Base-by-base conservation (phyloP, 1,140 invertebrate species). In the Ceratina australensis region DNA sequence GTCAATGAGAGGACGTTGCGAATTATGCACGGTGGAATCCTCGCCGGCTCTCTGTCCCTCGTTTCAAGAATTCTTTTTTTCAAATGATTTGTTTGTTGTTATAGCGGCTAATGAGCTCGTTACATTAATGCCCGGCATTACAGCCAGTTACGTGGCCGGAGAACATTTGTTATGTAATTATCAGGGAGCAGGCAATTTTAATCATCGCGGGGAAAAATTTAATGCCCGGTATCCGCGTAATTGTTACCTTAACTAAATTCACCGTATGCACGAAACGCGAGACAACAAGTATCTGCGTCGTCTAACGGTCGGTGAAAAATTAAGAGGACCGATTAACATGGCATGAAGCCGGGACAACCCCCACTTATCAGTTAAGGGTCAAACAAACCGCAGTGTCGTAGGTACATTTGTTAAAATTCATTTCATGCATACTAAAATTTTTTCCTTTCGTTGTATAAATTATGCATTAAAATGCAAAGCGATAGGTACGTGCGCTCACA, bases 401-500 rank as follows among this genome's bases (percentile, higher is more conserved):
- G 16, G 50, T 54, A 28, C 49, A 20, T 68, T 68, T 52, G 49
- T 68, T 68, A 54, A 68, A 68, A 68, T 68, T 28, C 50, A 68
- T 68, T 68, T 67, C 65, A 54, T 67, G 65, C 65, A 67, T 67
- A 67, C 49, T 28, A 54, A 67, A 28, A 54, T 67, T 67, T 28
- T 67, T 67, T 42, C 33, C 65, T 54, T 54, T 26, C 65, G 49
- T 18, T 15, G 65, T 67, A 33, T 68, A 68, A 68, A 52, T 67
- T 67, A 67, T 42, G 33, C 65, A 67, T 67, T 67, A 28, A 52
- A 67, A 54, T 68, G 50, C 65, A 68, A 68, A 68, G 50, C 26
- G 50, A 50, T n/a, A 26, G 13, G 52, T 20, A 56, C 49, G 49
- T 56, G 47, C 22, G 65, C 52, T 67, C 28, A 67, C 49, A 52